Conservation (phyloP, 2,888 invertebrate species). For the Sinotaia quadrata region DNA sequence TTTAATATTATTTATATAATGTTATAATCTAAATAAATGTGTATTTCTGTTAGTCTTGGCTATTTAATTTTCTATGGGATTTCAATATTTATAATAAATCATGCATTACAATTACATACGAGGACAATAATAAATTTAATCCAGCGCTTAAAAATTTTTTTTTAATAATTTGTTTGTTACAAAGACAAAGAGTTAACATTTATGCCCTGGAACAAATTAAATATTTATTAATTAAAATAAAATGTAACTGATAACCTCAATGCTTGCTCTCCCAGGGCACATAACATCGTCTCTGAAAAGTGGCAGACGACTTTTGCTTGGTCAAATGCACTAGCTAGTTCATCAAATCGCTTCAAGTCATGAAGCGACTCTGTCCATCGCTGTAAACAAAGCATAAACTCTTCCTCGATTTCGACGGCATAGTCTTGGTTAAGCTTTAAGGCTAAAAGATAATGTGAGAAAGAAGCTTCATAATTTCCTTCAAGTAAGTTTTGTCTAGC, state of each 20-base stretch:
- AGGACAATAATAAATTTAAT: background rate
- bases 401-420: slow-evolving; percentile 42
- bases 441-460: slow-evolving; percentile 59
- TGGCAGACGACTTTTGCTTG: slow-evolving; percentile 73
- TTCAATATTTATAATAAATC: no score
- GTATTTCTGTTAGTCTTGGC: no score
- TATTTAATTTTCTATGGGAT: no score
- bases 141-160: background rate
- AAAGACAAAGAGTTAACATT: background rate
- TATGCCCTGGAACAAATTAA: background rate
- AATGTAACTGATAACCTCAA: slow-evolving; percentile 72
- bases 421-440: slow-evolving; percentile 50
- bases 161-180: background rate
- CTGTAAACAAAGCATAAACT: slow-evolving; percentile 53
- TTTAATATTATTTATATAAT: no score
- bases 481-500: background rate
- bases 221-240: background rate
- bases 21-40: no score
- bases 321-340: slow-evolving; percentile 59
- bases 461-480: slow-evolving; percentile 56
- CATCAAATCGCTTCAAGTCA: slow-evolving; percentile 45
- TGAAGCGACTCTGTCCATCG: slow-evolving; percentile 59
- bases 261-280: slow-evolving; percentile 75
- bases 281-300: slow-evolving; percentile 73
- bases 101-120: no score